These are phyloP conservation scores for Acrocephalus arundinaceus DNA, from an alignment of 2,113 vertebrate genomes.

Conservation along the genomic window DNA sequence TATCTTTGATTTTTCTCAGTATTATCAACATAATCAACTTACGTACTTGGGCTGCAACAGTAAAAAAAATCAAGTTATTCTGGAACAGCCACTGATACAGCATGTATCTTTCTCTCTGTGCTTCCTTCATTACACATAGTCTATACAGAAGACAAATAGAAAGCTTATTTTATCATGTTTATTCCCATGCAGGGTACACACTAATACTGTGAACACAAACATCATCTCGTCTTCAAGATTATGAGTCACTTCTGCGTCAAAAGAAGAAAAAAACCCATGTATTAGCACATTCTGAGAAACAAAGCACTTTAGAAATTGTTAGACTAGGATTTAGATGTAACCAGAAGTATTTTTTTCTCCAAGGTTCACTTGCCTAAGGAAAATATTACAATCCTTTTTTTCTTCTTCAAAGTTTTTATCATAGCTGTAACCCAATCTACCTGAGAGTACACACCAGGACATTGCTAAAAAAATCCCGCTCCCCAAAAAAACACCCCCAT, in stretches of 20 bases:
- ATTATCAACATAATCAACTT: not conserved
- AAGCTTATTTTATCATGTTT: not conserved
- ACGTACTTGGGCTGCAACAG: not conserved
- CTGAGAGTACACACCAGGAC: not conserved
- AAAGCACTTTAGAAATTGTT: not conserved
- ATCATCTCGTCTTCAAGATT: not conserved
- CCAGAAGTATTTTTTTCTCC: not conserved
- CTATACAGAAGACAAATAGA: not conserved
- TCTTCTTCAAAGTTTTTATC: not conserved
- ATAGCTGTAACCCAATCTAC: not conserved
- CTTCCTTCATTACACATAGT: not conserved
- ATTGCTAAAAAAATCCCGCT: not conserved
- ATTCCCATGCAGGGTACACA: not conserved
- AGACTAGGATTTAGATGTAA: not conserved
- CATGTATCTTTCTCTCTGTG: not conserved
- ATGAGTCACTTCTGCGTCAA: not conserved
- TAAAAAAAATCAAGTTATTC: not conserved
- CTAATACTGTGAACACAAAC: not conserved
- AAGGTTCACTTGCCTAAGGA: not conserved
- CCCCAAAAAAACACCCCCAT: rapidly evolving
- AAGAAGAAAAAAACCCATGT: not conserved
- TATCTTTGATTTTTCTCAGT: not conserved
- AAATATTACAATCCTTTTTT: not conserved
- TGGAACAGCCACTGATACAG: not conserved
- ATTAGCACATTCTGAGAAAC: not conserved